These are phyloP conservation scores for Nestor notabilis DNA, from an alignment of 2,113 vertebrate genomes.

Conservation along the genomic window DNA sequence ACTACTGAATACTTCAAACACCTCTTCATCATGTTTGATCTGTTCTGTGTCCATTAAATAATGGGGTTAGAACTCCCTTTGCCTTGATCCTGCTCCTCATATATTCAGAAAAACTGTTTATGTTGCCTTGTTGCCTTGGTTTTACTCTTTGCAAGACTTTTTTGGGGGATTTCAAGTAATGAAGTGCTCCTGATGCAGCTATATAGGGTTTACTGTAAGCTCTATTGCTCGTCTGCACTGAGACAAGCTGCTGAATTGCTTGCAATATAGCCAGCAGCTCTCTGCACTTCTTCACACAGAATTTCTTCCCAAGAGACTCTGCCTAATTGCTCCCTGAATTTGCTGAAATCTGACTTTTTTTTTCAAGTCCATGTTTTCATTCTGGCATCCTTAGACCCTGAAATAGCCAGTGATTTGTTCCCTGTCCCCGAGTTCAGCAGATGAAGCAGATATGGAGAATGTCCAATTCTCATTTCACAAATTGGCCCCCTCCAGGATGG, in stretches of 20 bases:
- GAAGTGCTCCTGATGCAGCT: neutral
- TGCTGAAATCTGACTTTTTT: neutral
- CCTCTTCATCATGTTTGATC: neutral
- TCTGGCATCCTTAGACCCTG: neutral
- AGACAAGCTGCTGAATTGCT: neutral
- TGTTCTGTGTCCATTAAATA: neutral
- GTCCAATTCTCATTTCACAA: neutral
- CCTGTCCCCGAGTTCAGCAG: neutral
- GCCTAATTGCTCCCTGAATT: neutral
- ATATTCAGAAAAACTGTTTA: neutral
- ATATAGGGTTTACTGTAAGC: neutral
- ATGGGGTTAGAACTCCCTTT: neutral
- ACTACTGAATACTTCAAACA: neutral
- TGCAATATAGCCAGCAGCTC: neutral
- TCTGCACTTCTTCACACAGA: neutral
- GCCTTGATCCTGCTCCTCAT: neutral
- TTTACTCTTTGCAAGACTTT: neutral
- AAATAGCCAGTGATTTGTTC: constrained; percentile 6
- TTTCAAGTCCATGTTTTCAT: neutral
- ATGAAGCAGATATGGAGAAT: neutral
- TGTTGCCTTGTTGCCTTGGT: neutral
- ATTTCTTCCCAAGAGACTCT: neutral
- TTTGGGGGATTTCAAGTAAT: neutral
- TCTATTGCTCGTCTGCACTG: neutral
- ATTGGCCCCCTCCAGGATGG: neutral